Conservation (phyloP, 2,797 vertebrate species). For the Molossus molossus region DNA sequence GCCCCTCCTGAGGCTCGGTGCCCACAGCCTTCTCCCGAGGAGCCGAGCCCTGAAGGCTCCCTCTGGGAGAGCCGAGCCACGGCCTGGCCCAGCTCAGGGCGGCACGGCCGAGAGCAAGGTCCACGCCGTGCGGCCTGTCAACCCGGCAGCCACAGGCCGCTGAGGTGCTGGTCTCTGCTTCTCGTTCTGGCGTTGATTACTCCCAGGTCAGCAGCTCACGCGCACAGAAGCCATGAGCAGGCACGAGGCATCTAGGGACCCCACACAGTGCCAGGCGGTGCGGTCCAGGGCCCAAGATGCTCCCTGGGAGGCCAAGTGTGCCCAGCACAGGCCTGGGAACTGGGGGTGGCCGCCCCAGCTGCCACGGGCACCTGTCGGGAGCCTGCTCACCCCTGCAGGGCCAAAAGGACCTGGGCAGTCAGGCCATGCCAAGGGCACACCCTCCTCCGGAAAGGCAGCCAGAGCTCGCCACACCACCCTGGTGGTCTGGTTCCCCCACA, state of each 20-base stretch:
- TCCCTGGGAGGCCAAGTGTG: not conserved
- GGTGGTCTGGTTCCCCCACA: not conserved
- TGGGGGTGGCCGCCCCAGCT: not conserved
- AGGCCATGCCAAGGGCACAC: not conserved
- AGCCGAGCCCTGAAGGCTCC: not conserved
- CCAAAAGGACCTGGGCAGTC: not conserved
- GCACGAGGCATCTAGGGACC: not conserved
- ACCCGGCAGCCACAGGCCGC: not conserved
- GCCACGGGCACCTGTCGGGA: not conserved
- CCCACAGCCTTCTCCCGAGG: not conserved
- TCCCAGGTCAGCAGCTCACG: not conserved
- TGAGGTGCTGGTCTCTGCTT: no score
- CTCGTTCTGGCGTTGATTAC: fast-evolving
- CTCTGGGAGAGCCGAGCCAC: not conserved
- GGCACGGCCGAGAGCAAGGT: no score
- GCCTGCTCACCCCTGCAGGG: no score
- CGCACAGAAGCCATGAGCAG: fast-evolving
- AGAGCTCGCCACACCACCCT: not conserved
- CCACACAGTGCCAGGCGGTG: fast-evolving
- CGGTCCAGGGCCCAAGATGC: no score
- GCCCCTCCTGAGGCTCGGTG: not conserved
- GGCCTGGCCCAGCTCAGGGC: not conserved
- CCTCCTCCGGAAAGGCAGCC: not conserved
- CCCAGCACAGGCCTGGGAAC: not conserved
- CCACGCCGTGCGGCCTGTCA: fast-evolving